Evolutionary conservation across 92 coral and sea anemone genomes (phyloP).

Genomic region (Scolanthus callimorphus): DNA sequence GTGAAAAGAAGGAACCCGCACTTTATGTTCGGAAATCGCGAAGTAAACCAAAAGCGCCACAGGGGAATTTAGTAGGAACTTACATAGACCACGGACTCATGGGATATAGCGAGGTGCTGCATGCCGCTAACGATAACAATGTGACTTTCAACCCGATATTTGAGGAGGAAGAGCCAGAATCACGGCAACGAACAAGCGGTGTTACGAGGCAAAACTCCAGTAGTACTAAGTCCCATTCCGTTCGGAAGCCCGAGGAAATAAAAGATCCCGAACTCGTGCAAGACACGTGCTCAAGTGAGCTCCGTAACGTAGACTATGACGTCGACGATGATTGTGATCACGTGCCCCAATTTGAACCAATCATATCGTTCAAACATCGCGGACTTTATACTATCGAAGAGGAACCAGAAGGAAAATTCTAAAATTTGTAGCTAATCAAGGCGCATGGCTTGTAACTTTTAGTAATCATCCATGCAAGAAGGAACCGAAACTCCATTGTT

Average conservation of each 20-base stretch:
- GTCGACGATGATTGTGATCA: not conserved
- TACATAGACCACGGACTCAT: conserved; percentile 38
- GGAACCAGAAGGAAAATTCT: conserved; percentile 71
- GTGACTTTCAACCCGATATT: conserved; percentile 77
- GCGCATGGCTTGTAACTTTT: too few species aligned
- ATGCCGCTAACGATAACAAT: conserved; percentile 48
- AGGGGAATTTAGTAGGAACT: too few species aligned
- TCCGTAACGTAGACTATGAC: not conserved
- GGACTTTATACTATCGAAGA: conserved; percentile 78
- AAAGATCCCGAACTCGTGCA: not conserved
- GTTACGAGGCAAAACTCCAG: not conserved
- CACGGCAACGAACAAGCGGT: conserved; percentile 8
- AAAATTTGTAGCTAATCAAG: too few species aligned
- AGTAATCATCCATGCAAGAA: too few species aligned
- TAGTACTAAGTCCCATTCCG: not conserved
- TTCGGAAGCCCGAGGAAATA: not conserved
- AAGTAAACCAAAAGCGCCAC: too few species aligned
- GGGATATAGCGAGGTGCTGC: conserved; percentile 16
- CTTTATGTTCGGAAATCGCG: too few species aligned
- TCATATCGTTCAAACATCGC: conserved; percentile 11
- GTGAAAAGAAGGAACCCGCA: conserved; percentile 65
- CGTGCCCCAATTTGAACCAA: not conserved
- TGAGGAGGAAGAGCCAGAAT: conserved; percentile 45
- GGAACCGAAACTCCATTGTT: too few species aligned
- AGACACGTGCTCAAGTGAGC: not conserved